A percentile compares a stretch with the other conserved stretches of the same genome.
phyloP scores from a whole-genome alignment of 2,797 vertebrate genomes.

The Esox masquinongy region DNA sequence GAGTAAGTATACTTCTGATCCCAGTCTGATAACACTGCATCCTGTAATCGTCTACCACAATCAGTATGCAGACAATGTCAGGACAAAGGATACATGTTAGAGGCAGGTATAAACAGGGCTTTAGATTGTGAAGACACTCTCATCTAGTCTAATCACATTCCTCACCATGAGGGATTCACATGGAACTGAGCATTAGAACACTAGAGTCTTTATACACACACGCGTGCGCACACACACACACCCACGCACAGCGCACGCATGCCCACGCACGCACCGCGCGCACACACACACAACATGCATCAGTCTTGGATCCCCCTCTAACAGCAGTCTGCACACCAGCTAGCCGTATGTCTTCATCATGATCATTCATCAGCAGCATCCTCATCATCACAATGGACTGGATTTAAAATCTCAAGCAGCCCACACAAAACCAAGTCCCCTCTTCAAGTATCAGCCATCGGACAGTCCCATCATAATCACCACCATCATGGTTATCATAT shows the following conservation, averaged over 20 bases:
- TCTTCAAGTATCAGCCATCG: background rate
- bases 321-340: background rate
- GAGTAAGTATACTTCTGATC: no score
- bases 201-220: constrained; percentile 5
- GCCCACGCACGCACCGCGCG: background rate
- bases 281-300: constrained; percentile 1
- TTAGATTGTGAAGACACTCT: constrained; percentile 8
- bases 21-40: no score
- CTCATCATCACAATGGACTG: background rate
- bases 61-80: no score
- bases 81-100: no score
- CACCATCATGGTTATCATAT: constrained; percentile 2
- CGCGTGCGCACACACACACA: constrained; percentile 24
- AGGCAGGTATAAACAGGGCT: no score
- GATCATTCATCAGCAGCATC: background rate
- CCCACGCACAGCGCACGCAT: constrained; percentile 27
- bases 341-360: constrained; percentile 2
- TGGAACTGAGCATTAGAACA: constrained; percentile 18
- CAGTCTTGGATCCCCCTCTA: background rate
- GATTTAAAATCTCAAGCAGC: no score
- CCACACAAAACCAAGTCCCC: background rate
- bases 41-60: no score
- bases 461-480: constrained; percentile 10
- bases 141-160: constrained; percentile 38
- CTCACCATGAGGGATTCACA: constrained; percentile 20